Base-by-base conservation (phyloP, 2,797 vertebrate genomes). In the Huso huso region DNA sequence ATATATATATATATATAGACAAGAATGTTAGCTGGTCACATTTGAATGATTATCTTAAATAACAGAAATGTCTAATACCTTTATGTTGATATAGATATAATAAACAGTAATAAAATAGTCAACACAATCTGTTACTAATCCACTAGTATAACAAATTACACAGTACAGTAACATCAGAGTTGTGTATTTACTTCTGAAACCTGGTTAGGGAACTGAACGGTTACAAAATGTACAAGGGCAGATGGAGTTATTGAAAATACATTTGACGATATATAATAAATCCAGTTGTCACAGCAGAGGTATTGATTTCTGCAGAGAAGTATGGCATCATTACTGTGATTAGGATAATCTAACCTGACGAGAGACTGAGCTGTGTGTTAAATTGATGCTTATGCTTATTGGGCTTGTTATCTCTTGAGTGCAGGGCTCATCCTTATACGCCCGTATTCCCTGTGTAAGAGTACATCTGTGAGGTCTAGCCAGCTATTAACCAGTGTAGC, bases 281-380 rank as follows among this genome's bases (percentile, higher is more conserved):
- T 55, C n/a, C 53, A 55, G n/a, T 10, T 55, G 53, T 55, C n/a
- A 10, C 3, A 55, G 52, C 52, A 55, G 53, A 55, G 53, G 3
- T 10, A 55, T 55, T 10, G 53, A n/a, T 55, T 55, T 55, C 53
- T 55, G 53, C 1, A 55, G 53, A 4, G 53, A 55, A 6, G 53
- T 55, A 55, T 10, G n/a, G 53, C 53, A 55, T 55, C 53, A 55
- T 55, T 55, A 55, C n/a, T 55, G 53, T 55, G 53, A 55, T 55
- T 55, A 55, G 53, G 53, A n/a, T 55, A 55, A 55, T 55, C 53
- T 10, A 55, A 55, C 10, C 53, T 55, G 53, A 55, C 53, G 7
- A 55, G 53, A n/a, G 53, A 55, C 53, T 55, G 53, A 55, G 53
- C 53, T 55, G 53, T 55, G 53, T 55, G 53, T 55, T 55, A 55